These are phyloP conservation scores for Salvelinus alpinus DNA, from an alignment of 2,113 vertebrate genomes.

Conservation along the genomic window DNA sequence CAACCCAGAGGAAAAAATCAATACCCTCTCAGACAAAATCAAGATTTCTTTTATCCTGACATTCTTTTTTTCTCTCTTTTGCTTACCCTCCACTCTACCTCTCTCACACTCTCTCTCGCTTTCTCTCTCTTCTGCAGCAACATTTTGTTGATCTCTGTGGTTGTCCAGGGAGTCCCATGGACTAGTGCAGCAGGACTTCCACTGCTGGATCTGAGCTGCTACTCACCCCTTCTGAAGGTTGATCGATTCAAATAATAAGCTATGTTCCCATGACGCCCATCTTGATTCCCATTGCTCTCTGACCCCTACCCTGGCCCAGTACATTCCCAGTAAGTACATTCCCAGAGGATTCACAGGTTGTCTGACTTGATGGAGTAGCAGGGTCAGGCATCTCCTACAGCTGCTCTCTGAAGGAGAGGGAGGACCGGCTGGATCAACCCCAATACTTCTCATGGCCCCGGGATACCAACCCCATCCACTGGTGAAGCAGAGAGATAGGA, in stretches of 20 bases:
- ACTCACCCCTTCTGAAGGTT: slow-evolving; percentile 36
- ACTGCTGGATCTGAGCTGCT: slow-evolving; percentile 43
- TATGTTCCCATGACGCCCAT: slow-evolving; percentile 59
- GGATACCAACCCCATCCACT: slow-evolving; percentile 38
- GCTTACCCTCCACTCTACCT: slow-evolving; percentile 24
- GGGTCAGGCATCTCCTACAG: background rate
- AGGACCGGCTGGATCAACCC: slow-evolving; percentile 28
- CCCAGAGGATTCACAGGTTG: slow-evolving; percentile 37
- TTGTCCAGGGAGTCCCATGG: slow-evolving; percentile 57
- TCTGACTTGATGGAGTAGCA: slow-evolving; percentile 4
- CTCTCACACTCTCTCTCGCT: slow-evolving; percentile 1
- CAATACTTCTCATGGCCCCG: slow-evolving; percentile 11
- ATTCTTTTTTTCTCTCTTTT: slow-evolving; percentile 54
- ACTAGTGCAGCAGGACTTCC: slow-evolving; percentile 32
- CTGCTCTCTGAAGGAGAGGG: slow-evolving; percentile 28
- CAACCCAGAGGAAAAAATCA: slow-evolving; percentile 77
- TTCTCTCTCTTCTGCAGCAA: slow-evolving; percentile 4
- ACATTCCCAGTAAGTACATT: slow-evolving; percentile 21
- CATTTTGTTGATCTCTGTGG: slow-evolving; percentile 51
- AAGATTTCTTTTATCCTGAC: slow-evolving; percentile 78
- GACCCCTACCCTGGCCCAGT: slow-evolving; percentile 33
- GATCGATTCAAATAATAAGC: slow-evolving; percentile 69
- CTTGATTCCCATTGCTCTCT: slow-evolving; percentile 31
- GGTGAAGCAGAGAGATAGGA: slow-evolving; percentile 37
- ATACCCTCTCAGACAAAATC: slow-evolving; percentile 80